Evolutionary conservation across 2,797 vertebrate species (phyloP).

Genomic region (Gymnopithys bicolor): DNA sequence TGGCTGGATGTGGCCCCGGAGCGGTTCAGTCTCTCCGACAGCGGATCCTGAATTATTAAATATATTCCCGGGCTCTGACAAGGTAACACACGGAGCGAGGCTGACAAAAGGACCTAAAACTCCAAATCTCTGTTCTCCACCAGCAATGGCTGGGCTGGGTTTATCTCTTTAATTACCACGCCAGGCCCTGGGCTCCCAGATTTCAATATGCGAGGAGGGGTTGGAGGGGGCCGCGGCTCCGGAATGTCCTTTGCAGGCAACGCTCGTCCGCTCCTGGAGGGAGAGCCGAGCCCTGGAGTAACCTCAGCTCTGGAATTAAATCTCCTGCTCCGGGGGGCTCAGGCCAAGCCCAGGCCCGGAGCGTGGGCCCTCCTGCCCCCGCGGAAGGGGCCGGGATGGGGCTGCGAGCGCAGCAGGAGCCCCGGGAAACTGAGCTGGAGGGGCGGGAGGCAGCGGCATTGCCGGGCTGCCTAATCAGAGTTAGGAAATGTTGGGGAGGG

Average conservation of each 20-base stretch:
- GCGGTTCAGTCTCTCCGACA: background rate
- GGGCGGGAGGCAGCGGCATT: slow-evolving; percentile 7
- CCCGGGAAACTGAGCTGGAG: slow-evolving; percentile 16
- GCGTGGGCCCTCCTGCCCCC: background rate
- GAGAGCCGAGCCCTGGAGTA: background rate
- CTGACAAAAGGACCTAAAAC: background rate
- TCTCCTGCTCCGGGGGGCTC: background rate
- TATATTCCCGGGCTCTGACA: background rate
- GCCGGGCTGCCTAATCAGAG: slow-evolving; percentile 6
- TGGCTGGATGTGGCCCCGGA: background rate
- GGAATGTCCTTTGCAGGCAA: background rate
- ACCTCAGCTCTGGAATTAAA: background rate
- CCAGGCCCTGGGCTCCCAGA: background rate
- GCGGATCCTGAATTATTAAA: background rate
- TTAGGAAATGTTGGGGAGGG: background rate
- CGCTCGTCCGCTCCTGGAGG: background rate
- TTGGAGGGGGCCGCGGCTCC: background rate
- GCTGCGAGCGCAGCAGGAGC: background rate
- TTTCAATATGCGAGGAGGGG: background rate
- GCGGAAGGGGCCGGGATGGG: background rate
- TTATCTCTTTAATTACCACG: background rate
- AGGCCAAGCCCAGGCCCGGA: background rate
- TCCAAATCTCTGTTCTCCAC: background rate
- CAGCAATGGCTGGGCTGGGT: accelerated
- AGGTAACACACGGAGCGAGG: background rate